phyloP scores from a whole-genome alignment of 1,140 invertebrate genomes.

The Pristionchus pacificus region DNA sequence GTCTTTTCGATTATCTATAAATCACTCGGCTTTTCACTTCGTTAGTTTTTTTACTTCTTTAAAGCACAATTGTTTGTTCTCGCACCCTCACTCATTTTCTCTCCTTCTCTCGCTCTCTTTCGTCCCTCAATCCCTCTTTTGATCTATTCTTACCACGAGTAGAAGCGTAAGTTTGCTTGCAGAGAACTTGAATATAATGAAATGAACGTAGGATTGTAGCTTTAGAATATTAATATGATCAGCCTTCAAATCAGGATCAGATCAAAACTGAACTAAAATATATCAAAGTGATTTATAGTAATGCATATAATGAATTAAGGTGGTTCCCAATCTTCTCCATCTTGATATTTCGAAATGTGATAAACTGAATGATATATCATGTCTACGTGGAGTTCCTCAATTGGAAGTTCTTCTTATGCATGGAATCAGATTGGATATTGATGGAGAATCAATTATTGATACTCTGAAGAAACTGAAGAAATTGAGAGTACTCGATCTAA shows the following conservation, averaged over 20 bases:
- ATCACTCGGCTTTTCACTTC: too few species aligned
- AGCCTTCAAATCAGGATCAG: too few species aligned
- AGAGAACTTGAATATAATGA: background rate
- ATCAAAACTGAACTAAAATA: too few species aligned
- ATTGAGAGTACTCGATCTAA: slow-evolving; percentile 67
- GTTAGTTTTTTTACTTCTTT: too few species aligned
- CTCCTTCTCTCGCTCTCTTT: too few species aligned
- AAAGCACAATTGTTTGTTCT: too few species aligned
- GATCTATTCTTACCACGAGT: background rate
- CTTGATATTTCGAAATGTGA: background rate
- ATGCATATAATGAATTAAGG: too few species aligned
- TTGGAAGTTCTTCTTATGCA: slow-evolving; percentile 68
- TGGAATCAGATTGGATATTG: slow-evolving; percentile 64
- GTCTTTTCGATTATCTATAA: too few species aligned
- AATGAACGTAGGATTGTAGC: background rate
- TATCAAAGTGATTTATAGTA: too few species aligned
- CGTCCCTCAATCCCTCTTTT: too few species aligned
- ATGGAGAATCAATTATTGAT: slow-evolving; percentile 61
- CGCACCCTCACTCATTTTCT: too few species aligned
- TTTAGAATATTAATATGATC: too few species aligned
- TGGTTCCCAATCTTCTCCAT: background rate
- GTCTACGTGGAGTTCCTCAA: slow-evolving; percentile 60
- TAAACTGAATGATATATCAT: background rate
- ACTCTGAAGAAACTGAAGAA: slow-evolving; percentile 64
- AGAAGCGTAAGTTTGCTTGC: background rate